Base-by-base conservation (phyloP, 2,888 invertebrate genomes). In the Hyalella azteca region DNA sequence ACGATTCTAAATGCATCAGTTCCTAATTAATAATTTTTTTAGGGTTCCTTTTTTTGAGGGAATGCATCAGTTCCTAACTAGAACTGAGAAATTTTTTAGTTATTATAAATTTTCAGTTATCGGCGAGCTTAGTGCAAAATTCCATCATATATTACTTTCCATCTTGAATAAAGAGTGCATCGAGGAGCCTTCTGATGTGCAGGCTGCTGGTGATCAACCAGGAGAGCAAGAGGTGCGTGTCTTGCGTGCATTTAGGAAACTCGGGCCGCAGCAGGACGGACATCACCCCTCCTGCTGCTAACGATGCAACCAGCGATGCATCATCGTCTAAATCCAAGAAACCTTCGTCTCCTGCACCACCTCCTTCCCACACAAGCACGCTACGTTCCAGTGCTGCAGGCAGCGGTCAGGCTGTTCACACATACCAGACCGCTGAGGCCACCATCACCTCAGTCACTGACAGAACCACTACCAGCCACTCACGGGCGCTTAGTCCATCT, bases 141-240 rank as follows among this genome's bases (percentile, higher is more conserved):
- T 45, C 45, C 45, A 15, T 45, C 11, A 11, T 11, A 45, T 9
- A 45, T 11, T 45, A 11, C 45, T 45, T 15, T 45, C 11, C 15
- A 45, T 9, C n/a, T 45, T 9, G 15, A 45, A 45, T 45, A 45
- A 11, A 45, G 11, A 9, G 9, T 11, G 9, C 45, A 45, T 15
- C 45, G 9, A 45, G 15, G 15, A 11, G 15, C 45, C 45, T 9
- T 45, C 45, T 45, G 9, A 45, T 5, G 73, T 80, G 3, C 81
- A 84, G 84, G 36, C 73, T 84, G 2, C 39, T 84, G 50, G 73
- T 84, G 49, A 78, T 84, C 13, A 84, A 84, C 36, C 82, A 82
- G 41, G 82, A 84, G 45, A 78, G 77, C 45, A 84, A 84, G 60
- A 78, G 80, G 15, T 84, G 84, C 79, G 66, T 84, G 2, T 79